These are phyloP conservation scores for Rhinolophus sinicus DNA, from an alignment of 2,113 vertebrate genomes.

Conservation along the genomic window DNA sequence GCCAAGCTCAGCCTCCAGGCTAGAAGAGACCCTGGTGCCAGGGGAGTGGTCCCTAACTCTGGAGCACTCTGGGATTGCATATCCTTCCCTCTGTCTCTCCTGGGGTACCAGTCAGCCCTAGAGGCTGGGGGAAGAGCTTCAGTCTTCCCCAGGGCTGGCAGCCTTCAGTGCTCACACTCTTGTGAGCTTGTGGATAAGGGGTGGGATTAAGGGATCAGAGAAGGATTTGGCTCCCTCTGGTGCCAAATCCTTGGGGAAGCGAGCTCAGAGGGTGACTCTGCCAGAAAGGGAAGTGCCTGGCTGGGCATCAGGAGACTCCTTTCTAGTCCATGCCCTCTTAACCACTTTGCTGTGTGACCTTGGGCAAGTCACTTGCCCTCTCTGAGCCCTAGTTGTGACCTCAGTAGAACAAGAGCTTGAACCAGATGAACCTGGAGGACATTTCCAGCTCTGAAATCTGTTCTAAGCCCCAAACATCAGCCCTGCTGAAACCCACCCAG, in stretches of 20 bases:
- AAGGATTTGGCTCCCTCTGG: constrained; percentile 58
- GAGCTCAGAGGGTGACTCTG: not conserved
- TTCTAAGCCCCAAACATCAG: not conserved
- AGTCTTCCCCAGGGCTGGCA: not conserved
- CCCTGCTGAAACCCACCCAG: not conserved
- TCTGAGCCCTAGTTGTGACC: not conserved
- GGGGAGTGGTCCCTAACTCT: not conserved
- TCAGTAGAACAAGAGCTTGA: not conserved
- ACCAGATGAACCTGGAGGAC: not conserved
- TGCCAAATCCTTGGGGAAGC: constrained; percentile 23
- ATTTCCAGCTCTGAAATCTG: not conserved
- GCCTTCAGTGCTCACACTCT: not conserved
- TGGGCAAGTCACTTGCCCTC: constrained; percentile 49
- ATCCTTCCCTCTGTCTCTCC: not conserved
- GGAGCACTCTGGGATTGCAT: not conserved
- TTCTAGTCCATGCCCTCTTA: not conserved
- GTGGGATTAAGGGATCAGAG: constrained; percentile 62
- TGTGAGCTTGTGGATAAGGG: not conserved
- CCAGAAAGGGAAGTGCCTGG: not conserved
- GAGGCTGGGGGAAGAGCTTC: not conserved
- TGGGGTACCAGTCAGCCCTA: not conserved
- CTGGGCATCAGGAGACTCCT: not conserved
- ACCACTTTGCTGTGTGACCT: constrained; percentile 65
- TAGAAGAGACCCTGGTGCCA: not conserved
- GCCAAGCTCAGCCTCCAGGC: not conserved